Conservation (phyloP, 2,113 vertebrate genomes). For the Tor tambroides region DNA sequence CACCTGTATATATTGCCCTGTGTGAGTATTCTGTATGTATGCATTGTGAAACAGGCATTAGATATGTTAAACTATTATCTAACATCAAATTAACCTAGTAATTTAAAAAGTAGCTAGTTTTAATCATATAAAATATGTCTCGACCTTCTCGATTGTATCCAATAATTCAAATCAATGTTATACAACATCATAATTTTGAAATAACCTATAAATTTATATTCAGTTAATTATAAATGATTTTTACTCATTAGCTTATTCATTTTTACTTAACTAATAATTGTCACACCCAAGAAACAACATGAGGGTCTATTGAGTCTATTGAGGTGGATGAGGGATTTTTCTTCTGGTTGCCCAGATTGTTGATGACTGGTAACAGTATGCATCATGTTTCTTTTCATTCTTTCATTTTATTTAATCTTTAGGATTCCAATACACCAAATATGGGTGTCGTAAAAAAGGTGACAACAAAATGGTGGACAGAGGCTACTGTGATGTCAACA, state of each 20-base stretch:
- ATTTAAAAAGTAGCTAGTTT: background rate
- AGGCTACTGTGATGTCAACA: slow-evolving; percentile 89
- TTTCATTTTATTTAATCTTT: background rate
- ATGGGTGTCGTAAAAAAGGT: slow-evolving; percentile 92
- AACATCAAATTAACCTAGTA: background rate
- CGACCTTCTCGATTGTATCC: background rate
- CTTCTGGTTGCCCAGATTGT: background rate
- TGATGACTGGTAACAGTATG: background rate
- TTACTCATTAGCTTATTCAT: background rate
- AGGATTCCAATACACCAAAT: slow-evolving; percentile 97
- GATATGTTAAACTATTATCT: background rate
- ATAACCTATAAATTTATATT: background rate
- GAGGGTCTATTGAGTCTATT: background rate
- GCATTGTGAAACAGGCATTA: background rate
- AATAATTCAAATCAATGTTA: background rate
- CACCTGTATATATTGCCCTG: background rate
- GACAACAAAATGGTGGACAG: slow-evolving; percentile 95
- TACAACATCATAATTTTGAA: background rate
- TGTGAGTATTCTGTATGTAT: background rate
- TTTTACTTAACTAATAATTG: background rate
- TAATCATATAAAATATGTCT: background rate
- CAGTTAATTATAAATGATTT: background rate
- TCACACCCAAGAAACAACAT: background rate
- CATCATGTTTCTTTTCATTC: background rate
- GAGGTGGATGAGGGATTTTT: background rate